A percentile compares a stretch with the other conserved stretches of the same genome.
phyloP scores from a whole-genome alignment of 1,140 invertebrate species.

The Apis cerana region DNA sequence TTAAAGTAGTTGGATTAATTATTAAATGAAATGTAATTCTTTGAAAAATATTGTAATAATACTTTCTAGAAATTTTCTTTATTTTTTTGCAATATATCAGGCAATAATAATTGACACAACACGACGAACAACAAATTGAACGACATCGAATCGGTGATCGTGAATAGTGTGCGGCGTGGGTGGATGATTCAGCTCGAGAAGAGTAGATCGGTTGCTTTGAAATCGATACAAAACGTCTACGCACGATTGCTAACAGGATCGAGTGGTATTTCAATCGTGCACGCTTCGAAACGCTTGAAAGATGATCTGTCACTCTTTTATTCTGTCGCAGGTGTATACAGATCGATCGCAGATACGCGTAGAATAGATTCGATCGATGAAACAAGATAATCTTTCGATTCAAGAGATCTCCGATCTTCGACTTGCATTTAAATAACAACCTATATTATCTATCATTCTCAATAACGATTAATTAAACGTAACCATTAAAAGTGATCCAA shows the following conservation, averaged over 20 bases:
- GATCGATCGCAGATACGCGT: neutral
- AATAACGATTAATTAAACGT: no score
- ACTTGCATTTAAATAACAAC: no score
- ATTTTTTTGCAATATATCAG: no score
- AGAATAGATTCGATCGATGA: no score
- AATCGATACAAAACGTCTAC: conserved; percentile 33
- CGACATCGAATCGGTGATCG: neutral
- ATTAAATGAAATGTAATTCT: no score
- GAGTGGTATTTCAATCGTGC: conserved; percentile 8
- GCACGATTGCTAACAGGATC: conserved; percentile 24
- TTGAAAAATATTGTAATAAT: no score
- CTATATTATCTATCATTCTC: no score
- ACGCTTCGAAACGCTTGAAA: conserved; percentile 17
- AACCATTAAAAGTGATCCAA: no score
- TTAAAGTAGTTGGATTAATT: no score
- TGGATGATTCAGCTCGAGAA: conserved; percentile 13
- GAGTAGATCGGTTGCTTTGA: conserved; percentile 40
- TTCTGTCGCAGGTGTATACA: neutral
- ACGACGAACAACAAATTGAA: neutral
- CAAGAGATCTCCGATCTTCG: no score
- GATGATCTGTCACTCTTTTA: neutral
- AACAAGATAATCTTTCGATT: no score
- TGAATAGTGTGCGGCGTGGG: conserved; percentile 21
- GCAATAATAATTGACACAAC: neutral
- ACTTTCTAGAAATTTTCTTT: no score